Conservation (phyloP, 2,888 invertebrate species). For the Apoderus coryli region DNA sequence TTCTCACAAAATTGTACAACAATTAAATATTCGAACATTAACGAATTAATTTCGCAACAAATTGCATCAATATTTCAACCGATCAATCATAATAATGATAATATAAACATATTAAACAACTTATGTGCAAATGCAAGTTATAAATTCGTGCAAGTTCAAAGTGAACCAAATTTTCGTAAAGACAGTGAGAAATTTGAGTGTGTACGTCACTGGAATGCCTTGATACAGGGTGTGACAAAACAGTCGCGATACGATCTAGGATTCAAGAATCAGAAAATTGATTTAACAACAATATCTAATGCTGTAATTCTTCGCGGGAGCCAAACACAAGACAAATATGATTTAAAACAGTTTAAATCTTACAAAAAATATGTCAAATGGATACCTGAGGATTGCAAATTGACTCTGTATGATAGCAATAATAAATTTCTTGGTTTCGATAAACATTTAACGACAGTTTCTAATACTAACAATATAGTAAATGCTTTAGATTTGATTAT, state of each 20-base stretch:
- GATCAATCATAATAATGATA: constrained; percentile 21
- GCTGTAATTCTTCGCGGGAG: constrained; percentile 32
- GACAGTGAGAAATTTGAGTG: constrained; percentile 27
- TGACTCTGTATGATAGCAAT: constrained; percentile 30
- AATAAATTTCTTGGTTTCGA: constrained; percentile 30
- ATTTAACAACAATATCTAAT: constrained; percentile 22
- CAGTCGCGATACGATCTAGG: constrained; percentile 18
- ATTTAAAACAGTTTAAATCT: constrained; percentile 24
- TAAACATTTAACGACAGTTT: constrained; percentile 32
- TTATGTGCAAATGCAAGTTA: constrained; percentile 35
- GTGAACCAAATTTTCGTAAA: constrained; percentile 28
- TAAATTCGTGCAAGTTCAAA: constrained; percentile 33
- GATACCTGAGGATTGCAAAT: constrained; percentile 25
- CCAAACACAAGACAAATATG: constrained; percentile 19
- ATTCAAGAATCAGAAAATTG: constrained; percentile 12
- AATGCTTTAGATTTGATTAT: constrained; percentile 30
- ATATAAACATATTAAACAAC: constrained; percentile 26
- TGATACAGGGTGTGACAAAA: constrained; percentile 15
- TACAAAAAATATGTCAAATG: constrained; percentile 30
- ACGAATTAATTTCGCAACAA: constrained; percentile 35
- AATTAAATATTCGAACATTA: constrained; percentile 31
- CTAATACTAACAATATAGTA: constrained; percentile 33
- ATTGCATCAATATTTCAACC: constrained; percentile 35
- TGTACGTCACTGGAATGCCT: constrained; percentile 28
- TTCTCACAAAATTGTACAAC: constrained; percentile 21